Evolutionary conservation across 2,888 invertebrate genomes (phyloP).

Genomic region (Agelastica alni): DNA sequence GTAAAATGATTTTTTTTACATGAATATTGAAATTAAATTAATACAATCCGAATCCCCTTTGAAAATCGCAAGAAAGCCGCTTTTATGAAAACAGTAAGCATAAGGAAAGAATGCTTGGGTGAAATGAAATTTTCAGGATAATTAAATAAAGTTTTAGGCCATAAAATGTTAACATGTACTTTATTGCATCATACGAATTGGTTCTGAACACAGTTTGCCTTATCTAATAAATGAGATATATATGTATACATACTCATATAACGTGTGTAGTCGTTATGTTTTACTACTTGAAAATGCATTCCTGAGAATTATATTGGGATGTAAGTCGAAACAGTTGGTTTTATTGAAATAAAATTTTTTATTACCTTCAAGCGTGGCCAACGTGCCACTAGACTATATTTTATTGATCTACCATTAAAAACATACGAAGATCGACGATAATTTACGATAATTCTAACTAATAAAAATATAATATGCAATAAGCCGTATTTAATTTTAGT

Average conservation of each 20-base stretch:
- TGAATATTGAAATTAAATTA: no score
- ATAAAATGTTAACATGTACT: conserved; percentile 15
- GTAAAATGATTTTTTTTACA: no score
- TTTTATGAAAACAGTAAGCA: conserved; percentile 6
- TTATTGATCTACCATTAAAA: no score
- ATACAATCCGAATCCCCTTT: no score
- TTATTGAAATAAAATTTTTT: not conserved
- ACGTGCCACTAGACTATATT: no score
- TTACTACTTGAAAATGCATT: conserved; percentile 3
- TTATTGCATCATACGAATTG: conserved; percentile 14
- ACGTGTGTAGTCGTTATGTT: conserved; percentile 11
- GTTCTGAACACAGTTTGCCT: conserved; percentile 13
- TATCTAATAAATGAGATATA: conserved; percentile 16
- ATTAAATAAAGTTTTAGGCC: conserved; percentile 20
- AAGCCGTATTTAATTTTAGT: no score
- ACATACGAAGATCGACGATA: no score
- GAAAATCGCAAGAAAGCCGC: no score
- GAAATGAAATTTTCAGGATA: conserved; percentile 31
- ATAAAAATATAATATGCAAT: no score
- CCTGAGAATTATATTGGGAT: conserved; percentile 1
- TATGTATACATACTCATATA: no score
- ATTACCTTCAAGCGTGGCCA: no score
- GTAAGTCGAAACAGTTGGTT: not conserved
- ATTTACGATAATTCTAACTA: no score
- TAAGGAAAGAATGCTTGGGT: conserved; percentile 18